Base-by-base conservation (phyloP, 1,140 invertebrate genomes). In the Matsumurasca onukii region DNA sequence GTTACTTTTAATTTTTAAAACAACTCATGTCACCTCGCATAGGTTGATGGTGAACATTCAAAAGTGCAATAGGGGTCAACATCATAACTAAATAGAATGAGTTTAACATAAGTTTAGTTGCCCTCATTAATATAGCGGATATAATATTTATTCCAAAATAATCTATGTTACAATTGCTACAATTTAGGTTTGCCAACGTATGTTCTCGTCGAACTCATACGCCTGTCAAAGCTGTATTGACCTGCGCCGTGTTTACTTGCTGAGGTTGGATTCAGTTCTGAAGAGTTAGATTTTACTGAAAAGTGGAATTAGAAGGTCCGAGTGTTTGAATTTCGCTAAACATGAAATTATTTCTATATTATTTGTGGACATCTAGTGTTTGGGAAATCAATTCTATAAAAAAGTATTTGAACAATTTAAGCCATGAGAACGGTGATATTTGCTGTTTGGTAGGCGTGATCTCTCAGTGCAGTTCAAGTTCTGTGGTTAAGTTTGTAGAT, bases 191-290 rank as follows among this genome's bases (percentile, higher is more conserved):
- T 55, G 9, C 51, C 5, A 20, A 25, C 24, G 5, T 25, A 55
- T 20, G 24, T 20, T 55, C n/a, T n/a, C 51, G 9, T 55, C 22
- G 5, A 13, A 27, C 55, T n/a, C 25, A 59, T 59, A 59, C 55
- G 55, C 24, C 3, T 59, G 25, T 59, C 55, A 59, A 59, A 59
- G 25, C 55, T 27, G 55, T 29, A 75, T 80, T 81, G 80, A 82
- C 79, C 80, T 73, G 73, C 73, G 78, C 78, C 77, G 82, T 83
- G 82, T 82, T 81, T 81, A 80, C 76, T 78, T 75, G 75, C 76
- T 77, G 76, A 76, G 77, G 76, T 78, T 76, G 75, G 75, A 71
- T 71, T 79, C 77, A 75, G 78, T 77, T 75, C 78, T 78, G 75
- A 77, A 77, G 73, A 77, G 76, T 76, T 75, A 75, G 75, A 71